Percentiles rank a stretch among this genome's conserved stretches.
Evolutionary conservation across 2,797 vertebrate species (phyloP).

Genomic region (Ctenopoma kingsleyae): DNA sequence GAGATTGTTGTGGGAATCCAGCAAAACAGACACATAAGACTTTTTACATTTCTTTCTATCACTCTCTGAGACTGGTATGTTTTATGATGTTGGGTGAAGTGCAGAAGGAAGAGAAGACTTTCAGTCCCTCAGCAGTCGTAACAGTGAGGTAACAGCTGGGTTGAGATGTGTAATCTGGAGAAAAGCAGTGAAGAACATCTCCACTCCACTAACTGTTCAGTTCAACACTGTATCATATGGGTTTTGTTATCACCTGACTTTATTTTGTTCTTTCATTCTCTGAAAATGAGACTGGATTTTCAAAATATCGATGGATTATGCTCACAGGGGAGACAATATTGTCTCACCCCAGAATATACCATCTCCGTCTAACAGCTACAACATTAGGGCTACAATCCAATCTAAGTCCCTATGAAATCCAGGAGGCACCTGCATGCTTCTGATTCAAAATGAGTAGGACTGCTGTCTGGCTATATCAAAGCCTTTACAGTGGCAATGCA

Average conservation of each 20-base stretch:
- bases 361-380: constrained; percentile 54
- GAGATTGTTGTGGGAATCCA: constrained; percentile 32
- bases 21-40: constrained; percentile 52
- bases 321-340: constrained; percentile 39
- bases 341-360: constrained; percentile 31
- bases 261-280: constrained; percentile 52
- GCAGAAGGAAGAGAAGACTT: constrained; percentile 42
- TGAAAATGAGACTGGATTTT: constrained; percentile 60
- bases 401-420: constrained; percentile 58
- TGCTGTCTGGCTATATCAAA: constrained; percentile 65
- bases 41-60: constrained; percentile 77
- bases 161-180: constrained; percentile 38
- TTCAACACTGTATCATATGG: constrained; percentile 56
- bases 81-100: constrained; percentile 58
- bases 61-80: constrained; percentile 58
- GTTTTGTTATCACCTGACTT: constrained; percentile 58
- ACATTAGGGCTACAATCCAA: constrained; percentile 63
- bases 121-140: constrained; percentile 43
- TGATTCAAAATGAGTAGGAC: constrained; percentile 71
- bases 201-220: constrained; percentile 52
- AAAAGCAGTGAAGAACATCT: constrained; percentile 56
- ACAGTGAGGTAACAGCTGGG: constrained; percentile 12
- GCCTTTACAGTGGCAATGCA: constrained; percentile 84
- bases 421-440: constrained; percentile 82
- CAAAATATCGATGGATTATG: constrained; percentile 45